phyloP scores from a whole-genome alignment of 2,888 invertebrate species.

The Lomographa bimaculata region DNA sequence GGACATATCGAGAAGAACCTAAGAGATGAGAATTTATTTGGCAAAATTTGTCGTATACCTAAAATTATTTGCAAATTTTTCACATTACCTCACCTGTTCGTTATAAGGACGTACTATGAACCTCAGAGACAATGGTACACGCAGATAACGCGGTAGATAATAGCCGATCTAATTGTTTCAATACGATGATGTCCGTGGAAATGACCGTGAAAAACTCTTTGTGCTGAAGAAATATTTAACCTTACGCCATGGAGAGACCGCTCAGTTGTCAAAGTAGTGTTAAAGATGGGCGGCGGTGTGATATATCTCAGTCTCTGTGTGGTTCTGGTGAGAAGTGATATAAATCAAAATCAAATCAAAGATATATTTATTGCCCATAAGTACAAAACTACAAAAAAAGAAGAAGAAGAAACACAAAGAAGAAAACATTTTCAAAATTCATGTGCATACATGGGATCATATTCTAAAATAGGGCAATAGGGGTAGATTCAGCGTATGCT shows the following conservation, averaged over 20 bases:
- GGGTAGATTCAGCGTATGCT: too few species aligned
- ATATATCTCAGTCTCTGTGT: neutral
- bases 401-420: too few species aligned
- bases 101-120: neutral
- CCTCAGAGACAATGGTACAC: conserved; percentile 1
- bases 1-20: too few species aligned
- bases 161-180: neutral
- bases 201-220: neutral
- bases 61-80: too few species aligned
- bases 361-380: too few species aligned
- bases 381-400: too few species aligned
- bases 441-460: too few species aligned
- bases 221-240: neutral
- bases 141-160: neutral
- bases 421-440: too few species aligned
- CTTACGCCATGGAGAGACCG: neutral
- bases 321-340: neutral
- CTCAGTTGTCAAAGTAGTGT: neutral
- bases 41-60: too few species aligned
- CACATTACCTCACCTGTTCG: neutral
- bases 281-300: neutral
- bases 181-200: neutral
- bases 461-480: too few species aligned
- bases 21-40: too few species aligned
- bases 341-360: too few species aligned